These are phyloP conservation scores for Orthosia gracilis DNA, from an alignment of 2,888 invertebrate species.

Conservation along the genomic window DNA sequence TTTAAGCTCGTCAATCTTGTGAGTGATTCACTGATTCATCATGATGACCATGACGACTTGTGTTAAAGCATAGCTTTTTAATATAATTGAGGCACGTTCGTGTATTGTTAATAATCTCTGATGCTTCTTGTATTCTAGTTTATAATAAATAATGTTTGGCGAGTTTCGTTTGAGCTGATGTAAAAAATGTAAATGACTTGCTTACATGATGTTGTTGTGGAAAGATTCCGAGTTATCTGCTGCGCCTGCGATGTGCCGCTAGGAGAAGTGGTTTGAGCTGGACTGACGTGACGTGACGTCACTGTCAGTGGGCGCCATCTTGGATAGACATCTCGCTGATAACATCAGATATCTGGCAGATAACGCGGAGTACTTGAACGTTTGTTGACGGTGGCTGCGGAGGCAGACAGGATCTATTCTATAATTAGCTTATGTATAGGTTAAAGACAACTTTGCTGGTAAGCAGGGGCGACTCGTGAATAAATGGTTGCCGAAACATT, in stretches of 20 bases:
- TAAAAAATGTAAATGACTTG: conserved; percentile 66
- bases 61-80: conserved; percentile 64
- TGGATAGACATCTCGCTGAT: too few species aligned
- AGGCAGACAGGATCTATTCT: conserved; percentile 61
- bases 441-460: conserved; percentile 61
- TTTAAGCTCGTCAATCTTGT: conserved; percentile 21
- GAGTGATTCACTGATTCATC: conserved; percentile 31
- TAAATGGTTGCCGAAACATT: conserved; percentile 64
- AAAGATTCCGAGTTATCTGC: conserved; percentile 16
- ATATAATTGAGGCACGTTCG: conserved; percentile 59
- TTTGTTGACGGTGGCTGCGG: conserved; percentile 37
- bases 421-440: conserved; percentile 61
- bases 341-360: conserved; percentile 1
- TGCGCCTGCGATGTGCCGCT: not conserved
- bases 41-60: conserved; percentile 56
- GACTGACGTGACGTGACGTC: too few species aligned
- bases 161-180: conserved; percentile 49
- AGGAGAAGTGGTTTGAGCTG: too few species aligned
- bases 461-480: conserved; percentile 64
- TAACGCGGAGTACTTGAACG: conserved; percentile 31
- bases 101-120: conserved; percentile 70
- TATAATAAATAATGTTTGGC: conserved; percentile 45
- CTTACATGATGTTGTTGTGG: conserved; percentile 46
- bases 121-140: conserved; percentile 69
- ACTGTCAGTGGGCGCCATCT: too few species aligned